Base-by-base conservation (phyloP, 2,797 vertebrate genomes). In the Sebastes itinus region DNA sequence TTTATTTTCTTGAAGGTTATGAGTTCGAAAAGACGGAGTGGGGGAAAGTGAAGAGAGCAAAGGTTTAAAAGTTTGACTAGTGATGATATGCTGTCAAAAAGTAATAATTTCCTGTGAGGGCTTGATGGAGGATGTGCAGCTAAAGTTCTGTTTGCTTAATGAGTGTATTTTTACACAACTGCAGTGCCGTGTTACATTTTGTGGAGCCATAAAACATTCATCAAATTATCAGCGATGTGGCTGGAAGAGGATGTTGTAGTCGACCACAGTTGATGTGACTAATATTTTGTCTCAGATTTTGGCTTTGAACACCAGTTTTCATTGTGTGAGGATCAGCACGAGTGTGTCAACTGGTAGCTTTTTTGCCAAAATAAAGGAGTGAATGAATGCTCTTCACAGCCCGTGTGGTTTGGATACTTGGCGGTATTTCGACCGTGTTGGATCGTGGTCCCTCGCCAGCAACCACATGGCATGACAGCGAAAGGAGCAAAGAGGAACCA, bases 371-470 rank as follows among this genome's bases (percentile, higher is more conserved):
- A 59, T 22, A 33, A 33, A 63, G 6, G 49, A 18, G 13, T 16
- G 35, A 61, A 38, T 56, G 52, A 67, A 59, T 22, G 33, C 12
- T 71, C 12, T 67, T 68, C 18, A 18, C 25, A 64, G 38, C 33
- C 56, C 20, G 0, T 75, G 68, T 35, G 82, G 79, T 80, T 83
- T 83, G 76, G 74, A 86, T 61, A 66, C 74, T 69, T 25, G 20
- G 69, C 52, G 74, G 62, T 28, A n/a, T 38, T 30, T 63, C 62
- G 58, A 46, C 30, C 25, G 23, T 23, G 74, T 28, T 68, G 72
- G 58, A 59, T 33, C n/a, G 49, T 30, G 67, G 70, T 79, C n/a
- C 30, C 16, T 64, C 1, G 6, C 63, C 76, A 82, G 22, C 14
- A 73, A 78, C 83, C 83, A 69, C 75, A 77, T 63, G 46, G 46